Conservation (phyloP, 92 coral and sea anemone genomes). For the Bergia sp. region DNA sequence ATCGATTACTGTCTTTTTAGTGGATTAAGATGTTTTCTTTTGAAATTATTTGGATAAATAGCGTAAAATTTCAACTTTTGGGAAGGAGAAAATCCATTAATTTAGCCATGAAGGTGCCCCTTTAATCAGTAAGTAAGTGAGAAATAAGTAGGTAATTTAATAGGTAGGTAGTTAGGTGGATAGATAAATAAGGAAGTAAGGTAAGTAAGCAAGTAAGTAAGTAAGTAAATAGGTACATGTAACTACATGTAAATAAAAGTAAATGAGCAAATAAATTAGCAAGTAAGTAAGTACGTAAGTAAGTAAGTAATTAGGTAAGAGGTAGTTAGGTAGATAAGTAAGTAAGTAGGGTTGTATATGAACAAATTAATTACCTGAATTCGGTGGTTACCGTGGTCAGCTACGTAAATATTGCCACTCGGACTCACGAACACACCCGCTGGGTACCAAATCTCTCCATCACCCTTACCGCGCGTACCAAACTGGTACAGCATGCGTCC, state of each 20-base stretch:
- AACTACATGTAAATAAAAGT: not conserved
- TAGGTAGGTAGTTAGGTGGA: no score
- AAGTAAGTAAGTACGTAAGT: not conserved
- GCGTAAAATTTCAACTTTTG: no score
- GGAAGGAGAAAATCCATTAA: no score
- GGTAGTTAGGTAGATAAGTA: not conserved
- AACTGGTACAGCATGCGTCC: constrained; percentile 73
- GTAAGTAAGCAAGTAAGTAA: not conserved
- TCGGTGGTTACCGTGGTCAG: constrained; percentile 90
- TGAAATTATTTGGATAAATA: no score
- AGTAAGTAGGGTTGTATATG: not conserved
- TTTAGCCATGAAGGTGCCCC: no score
- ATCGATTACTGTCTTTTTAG: no score
- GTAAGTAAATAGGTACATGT: not conserved
- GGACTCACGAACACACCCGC: constrained; percentile 74
- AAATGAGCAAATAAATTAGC: no score
- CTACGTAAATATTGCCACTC: constrained; percentile 72
- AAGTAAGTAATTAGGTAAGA: not conserved
- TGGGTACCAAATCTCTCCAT: constrained; percentile 94
- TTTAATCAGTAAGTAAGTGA: no score
- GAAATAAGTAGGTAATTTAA: no score
- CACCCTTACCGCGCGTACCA: constrained; percentile 84
- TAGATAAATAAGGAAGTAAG: not conserved
- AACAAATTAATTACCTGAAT: constrained; percentile 60
- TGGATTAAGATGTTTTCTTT: no score